A percentile compares a stretch with the other conserved stretches of the same genome.
phyloP scores from a whole-genome alignment of 2,888 invertebrate genomes.

The Scaptomyza parva region DNA sequence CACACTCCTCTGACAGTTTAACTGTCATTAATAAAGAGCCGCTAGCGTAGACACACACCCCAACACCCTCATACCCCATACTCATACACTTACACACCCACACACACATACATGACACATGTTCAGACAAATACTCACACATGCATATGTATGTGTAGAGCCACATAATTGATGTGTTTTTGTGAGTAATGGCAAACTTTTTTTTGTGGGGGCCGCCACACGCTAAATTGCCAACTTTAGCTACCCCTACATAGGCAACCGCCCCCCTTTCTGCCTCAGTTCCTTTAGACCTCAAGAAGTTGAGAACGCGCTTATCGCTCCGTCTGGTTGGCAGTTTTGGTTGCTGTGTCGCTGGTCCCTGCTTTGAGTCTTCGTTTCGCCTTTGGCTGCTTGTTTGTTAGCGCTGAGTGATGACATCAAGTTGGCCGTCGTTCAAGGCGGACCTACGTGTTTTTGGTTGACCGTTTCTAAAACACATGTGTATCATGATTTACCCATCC shows the following conservation, averaged over 20 bases:
- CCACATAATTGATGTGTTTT: slow-evolving; percentile 77
- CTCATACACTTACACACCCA: slow-evolving; percentile 4
- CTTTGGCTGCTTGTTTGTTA: slow-evolving; percentile 68
- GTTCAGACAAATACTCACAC: background rate
- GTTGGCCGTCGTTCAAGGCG: slow-evolving; percentile 72
- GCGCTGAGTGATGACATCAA: slow-evolving; percentile 77
- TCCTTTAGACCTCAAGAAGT: slow-evolving; percentile 11
- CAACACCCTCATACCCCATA: no score
- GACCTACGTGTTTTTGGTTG: slow-evolving; percentile 49
- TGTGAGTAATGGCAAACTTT: slow-evolving; percentile 73
- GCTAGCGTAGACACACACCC: slow-evolving; percentile 33
- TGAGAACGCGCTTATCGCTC: slow-evolving; percentile 38
- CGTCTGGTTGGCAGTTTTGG: slow-evolving; percentile 23
- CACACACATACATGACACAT: slow-evolving; percentile 15
- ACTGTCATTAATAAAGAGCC: slow-evolving; percentile 77
- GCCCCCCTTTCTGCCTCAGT: background rate
- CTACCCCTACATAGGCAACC: background rate
- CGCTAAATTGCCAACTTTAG: slow-evolving; percentile 62
- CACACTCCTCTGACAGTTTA: slow-evolving; percentile 77
- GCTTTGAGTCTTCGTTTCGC: slow-evolving; percentile 32
- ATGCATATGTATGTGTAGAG: slow-evolving; percentile 21
- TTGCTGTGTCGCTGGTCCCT: slow-evolving; percentile 13
- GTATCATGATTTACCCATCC: slow-evolving; percentile 19
- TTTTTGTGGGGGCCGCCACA: slow-evolving; percentile 35
- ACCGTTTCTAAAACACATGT: slow-evolving; percentile 59